phyloP scores from a whole-genome alignment of 1,140 invertebrate genomes.

The Thalassaphorura encarpata region DNA sequence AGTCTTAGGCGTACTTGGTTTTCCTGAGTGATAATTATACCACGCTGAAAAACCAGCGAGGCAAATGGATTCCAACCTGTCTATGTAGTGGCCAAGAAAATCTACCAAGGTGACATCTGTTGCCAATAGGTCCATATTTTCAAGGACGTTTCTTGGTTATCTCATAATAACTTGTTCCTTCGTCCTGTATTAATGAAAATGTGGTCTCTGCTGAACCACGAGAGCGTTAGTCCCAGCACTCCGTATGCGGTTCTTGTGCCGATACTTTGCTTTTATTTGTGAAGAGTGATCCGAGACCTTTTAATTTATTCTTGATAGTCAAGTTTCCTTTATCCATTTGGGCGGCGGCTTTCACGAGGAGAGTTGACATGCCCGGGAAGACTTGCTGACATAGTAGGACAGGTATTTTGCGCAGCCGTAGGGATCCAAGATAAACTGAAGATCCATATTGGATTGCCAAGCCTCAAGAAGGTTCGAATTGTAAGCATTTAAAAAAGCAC shows the following conservation, averaged over 20 bases:
- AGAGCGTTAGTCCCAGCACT: slow-evolving; percentile 28
- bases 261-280: slow-evolving; percentile 19
- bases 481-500: slow-evolving; percentile 33
- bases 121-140: background rate
- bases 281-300: slow-evolving; percentile 3
- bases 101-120: slow-evolving; percentile 1
- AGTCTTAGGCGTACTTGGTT: too few relatives aligned
- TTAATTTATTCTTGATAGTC: slow-evolving; percentile 4
- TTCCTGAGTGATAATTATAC: too few relatives aligned
- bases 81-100: background rate
- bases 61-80: background rate
- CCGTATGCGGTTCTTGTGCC: slow-evolving; percentile 35
- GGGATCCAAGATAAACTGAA: slow-evolving; percentile 34
- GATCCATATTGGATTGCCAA: slow-evolving; percentile 35
- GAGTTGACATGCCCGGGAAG: slow-evolving; percentile 18
- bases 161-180: background rate
- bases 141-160: background rate
- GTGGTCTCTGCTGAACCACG: slow-evolving; percentile 18
- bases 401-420: slow-evolving; percentile 32
- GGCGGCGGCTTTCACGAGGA: slow-evolving; percentile 15
- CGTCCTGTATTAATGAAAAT: slow-evolving; percentile 20
- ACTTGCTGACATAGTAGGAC: slow-evolving; percentile 24
- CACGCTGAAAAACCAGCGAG: background rate
- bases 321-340: background rate
- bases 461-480: slow-evolving; percentile 31